Conservation (phyloP, 2,888 invertebrate species). For the Linhomoeus sp. region DNA sequence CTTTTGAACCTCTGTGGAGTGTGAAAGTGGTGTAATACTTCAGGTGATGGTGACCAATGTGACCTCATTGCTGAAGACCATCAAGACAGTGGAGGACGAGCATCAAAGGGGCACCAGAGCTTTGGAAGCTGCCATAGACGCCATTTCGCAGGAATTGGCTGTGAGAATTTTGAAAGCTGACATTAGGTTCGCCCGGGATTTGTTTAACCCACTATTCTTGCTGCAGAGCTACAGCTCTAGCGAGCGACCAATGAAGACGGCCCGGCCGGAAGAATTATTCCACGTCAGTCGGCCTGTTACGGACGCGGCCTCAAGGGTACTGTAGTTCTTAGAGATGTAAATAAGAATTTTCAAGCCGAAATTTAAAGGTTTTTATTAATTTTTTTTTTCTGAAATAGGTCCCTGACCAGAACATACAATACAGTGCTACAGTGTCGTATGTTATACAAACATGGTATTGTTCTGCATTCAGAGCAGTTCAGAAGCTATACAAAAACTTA, state of each 20-base stretch:
- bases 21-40: too few species aligned
- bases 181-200: background rate
- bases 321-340: too few species aligned
- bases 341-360: too few species aligned
- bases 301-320: slow-evolving; percentile 39
- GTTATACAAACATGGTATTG: too few species aligned
- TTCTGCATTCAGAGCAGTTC: too few species aligned
- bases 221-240: slow-evolving; percentile 45
- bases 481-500: too few species aligned
- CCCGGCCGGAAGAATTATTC: slow-evolving; percentile 75
- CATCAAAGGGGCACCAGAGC: slow-evolving; percentile 88
- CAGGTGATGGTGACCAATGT: slow-evolving; percentile 98
- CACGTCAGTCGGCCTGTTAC: slow-evolving; percentile 84
- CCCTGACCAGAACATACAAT: too few species aligned
- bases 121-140: slow-evolving; percentile 88
- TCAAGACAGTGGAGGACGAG: slow-evolving; percentile 96
- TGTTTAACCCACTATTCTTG: background rate
- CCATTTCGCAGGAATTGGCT: slow-evolving; percentile 82
- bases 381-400: too few species aligned
- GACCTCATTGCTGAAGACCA: slow-evolving; percentile 88
- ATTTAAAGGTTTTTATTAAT: too few species aligned
- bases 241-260: slow-evolving; percentile 38
- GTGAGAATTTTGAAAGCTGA: too few species aligned
- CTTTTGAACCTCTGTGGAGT: too few species aligned
- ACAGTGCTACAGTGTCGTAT: too few species aligned